phyloP scores from a whole-genome alignment of 1,140 invertebrate species.

The Akabosia matsudoensis region DNA sequence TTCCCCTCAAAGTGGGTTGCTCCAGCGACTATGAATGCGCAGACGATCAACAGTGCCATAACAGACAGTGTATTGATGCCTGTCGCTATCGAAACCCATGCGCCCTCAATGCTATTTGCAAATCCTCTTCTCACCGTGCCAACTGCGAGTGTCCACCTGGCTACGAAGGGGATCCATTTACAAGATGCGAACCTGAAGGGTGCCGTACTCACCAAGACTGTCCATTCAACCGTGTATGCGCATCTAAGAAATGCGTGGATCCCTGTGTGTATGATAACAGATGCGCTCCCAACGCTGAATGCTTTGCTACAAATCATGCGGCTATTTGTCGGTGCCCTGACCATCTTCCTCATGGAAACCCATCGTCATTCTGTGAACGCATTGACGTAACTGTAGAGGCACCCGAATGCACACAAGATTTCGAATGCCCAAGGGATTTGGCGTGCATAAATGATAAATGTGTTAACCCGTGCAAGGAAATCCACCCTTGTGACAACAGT shows the following conservation, averaged over 20 bases:
- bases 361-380: constrained; percentile 69
- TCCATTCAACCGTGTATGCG: constrained; percentile 75
- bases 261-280: constrained; percentile 70
- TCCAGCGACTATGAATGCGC: constrained; percentile 51
- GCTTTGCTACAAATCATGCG: constrained; percentile 70
- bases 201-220: constrained; percentile 85
- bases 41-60: constrained; percentile 72
- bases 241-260: constrained; percentile 78
- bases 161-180: constrained; percentile 54
- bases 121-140: constrained; percentile 49
- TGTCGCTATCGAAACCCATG: constrained; percentile 57
- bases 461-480: constrained; percentile 69
- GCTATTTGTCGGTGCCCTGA: constrained; percentile 73
- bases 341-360: constrained; percentile 62
- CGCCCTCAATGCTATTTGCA: constrained; percentile 57
- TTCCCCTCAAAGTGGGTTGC: constrained; percentile 48
- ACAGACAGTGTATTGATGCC: constrained; percentile 54
- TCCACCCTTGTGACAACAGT: constrained; percentile 68
- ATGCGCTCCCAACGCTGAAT: constrained; percentile 73
- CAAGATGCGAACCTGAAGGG: constrained; percentile 64
- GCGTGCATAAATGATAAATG: constrained; percentile 77
- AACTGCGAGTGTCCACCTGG: constrained; percentile 43
- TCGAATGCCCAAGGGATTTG: constrained; percentile 72
- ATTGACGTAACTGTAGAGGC: constrained; percentile 45
- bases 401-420: constrained; percentile 68